Evolutionary conservation across 2,888 invertebrate genomes (phyloP), one percentile per base, ranked within the genome.

Genomic region (Polydrusus cervinus): DNA sequence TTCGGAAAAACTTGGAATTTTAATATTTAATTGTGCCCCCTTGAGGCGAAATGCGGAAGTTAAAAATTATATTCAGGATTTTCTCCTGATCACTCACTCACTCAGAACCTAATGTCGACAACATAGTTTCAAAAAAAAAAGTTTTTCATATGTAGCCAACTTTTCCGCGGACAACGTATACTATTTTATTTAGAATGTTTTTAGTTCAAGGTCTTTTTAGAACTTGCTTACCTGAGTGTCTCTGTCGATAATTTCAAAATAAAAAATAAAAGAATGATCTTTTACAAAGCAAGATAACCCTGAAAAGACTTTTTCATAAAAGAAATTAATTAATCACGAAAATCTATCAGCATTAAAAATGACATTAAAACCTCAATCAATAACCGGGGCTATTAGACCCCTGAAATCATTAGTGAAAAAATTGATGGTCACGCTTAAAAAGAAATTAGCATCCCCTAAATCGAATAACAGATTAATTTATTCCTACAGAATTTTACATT

Each of bases 391-490:
- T 61, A 18, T 38, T 47, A 38, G 43, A 9, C 67, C 18, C 38
- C 57, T 11, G 38, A 60, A 57, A 73, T 74, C 62, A 74, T 69
- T 74, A 67, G 43, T 40, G 34, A 57, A 69, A 74, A 69, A 68
- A 73, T 60, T 60, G 49, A 60, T 53, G 61, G 49, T 49, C 74
- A 62, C 74, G 62, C 65, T 74, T 69, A 38, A 74, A 69, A 64
- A 55, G 69, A 69, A 71, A 74, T 69, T 74, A 66, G 51, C 67
- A 47, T 40, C 43, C 51, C 66, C 51, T 38, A 13, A 53, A 51
- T 43, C 66, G 66, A 40, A 66, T 66, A 69, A 47, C 65, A 53
- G 65, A 74, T 74, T 74, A 74, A 74, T 74, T 74, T 69, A 74
- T 69, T 38, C 57, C 62, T 55, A 57, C 68, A 64, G 53, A 74